Base-by-base conservation (phyloP, 2,888 invertebrate species). In the Pseudoips prasinana region DNA sequence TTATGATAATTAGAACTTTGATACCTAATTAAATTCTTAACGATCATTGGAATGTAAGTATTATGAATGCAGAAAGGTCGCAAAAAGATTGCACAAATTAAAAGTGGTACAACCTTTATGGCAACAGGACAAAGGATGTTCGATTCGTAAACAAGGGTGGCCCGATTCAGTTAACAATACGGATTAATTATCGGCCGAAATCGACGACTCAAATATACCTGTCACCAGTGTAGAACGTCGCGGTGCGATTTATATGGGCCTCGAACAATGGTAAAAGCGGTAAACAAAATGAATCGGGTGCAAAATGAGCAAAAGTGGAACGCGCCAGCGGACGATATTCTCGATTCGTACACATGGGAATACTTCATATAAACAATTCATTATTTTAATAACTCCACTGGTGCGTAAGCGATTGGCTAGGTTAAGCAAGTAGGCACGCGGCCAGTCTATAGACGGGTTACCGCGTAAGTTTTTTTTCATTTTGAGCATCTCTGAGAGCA, bases 131-230 rank as follows among this genome's bases (percentile, higher is more conserved):
- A 71, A 69, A 68, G 56, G 53, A 64, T 66, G 68, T 65, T 62
- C 54, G 41, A 46, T 60, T 53, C 58, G 65, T 63, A 72, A 80
- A 78, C 83, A 77, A 81, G 87, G 88, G 87, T 86, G 86, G 80
- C 70, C 80, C 78, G 68, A 68, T 72, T 66, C 80, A 72, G 74
- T 80, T 78, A 77, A 85, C 86, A 87, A 84, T 82, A 83, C 81
- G 78, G 88, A 88, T 86, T 88, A 87, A 88, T 88, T 88, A 88
- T 86, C 84, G 82, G 71, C 72, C 71, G 71, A 86, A 87, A 82
- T 79, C 83, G 85, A 74, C 77, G 76, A 85, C 75, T 87, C 86
- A 86, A 87, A 88, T 87, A 87, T 87, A 87, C 86, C 88, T 88
- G 88, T 87, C 88, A 83, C 72, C 69, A 72, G 58, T 75, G 80